Conservation (phyloP, 2,113 vertebrate species). For the Myiozetetes cayanensis region DNA sequence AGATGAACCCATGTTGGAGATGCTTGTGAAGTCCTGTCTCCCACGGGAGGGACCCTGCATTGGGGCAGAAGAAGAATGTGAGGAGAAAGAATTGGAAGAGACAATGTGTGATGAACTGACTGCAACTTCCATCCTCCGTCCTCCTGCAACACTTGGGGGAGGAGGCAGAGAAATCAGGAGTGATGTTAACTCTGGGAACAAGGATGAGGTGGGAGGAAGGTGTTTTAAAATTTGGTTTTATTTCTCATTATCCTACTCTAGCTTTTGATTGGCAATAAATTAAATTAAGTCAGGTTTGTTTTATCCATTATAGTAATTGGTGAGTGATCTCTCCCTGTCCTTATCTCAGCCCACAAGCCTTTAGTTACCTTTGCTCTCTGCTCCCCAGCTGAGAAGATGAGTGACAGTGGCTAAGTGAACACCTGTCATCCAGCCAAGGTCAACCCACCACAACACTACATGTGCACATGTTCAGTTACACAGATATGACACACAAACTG, state of each 20-base stretch:
- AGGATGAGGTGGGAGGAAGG: background rate
- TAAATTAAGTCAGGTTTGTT: background rate
- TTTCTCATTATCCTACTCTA: background rate
- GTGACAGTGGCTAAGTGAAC: background rate
- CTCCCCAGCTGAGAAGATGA: background rate
- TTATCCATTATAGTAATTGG: background rate
- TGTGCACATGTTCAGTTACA: too few relatives aligned
- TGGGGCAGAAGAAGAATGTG: too few relatives aligned
- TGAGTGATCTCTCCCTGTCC: too few relatives aligned
- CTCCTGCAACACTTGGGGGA: too few relatives aligned
- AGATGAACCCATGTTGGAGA: background rate
- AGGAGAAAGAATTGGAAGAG: too few relatives aligned
- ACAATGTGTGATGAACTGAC: background rate
- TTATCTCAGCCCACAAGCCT: background rate
- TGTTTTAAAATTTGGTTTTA: background rate
- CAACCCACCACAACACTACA: background rate
- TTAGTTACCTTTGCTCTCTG: background rate
- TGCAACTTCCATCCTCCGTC: background rate
- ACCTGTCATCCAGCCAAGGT: background rate
- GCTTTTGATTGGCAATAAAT: background rate
- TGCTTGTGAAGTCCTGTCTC: too few relatives aligned
- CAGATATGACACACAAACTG: background rate
- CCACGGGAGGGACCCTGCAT: too few relatives aligned
- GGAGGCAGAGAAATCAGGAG: background rate
- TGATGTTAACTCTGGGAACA: background rate